Conservation (phyloP, 2,797 vertebrate genomes). For the Chloroceryle inda region DNA sequence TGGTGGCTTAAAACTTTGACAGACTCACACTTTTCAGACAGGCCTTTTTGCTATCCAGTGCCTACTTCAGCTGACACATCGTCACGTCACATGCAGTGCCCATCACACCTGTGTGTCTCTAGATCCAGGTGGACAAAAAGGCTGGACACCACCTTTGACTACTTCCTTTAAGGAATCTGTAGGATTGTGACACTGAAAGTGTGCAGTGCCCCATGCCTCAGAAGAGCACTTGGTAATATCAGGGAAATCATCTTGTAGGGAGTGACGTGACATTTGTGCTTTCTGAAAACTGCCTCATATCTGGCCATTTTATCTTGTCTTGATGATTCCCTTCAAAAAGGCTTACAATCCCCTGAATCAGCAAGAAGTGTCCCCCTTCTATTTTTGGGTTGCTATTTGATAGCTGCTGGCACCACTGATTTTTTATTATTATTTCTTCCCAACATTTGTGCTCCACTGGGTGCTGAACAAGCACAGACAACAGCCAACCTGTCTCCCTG, state of each 20-base stretch:
- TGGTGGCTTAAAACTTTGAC: not conserved
- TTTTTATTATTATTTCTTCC: not conserved
- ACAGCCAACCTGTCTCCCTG: not conserved
- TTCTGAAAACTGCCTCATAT: not conserved
- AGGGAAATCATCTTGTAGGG: not conserved
- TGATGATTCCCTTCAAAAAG: not conserved
- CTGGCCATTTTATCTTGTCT: not conserved
- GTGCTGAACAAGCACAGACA: not conserved
- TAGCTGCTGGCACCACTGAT: not conserved
- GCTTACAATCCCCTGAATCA: not conserved
- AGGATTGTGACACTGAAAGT: not conserved
- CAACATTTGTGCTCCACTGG: not conserved
- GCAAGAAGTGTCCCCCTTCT: not conserved
- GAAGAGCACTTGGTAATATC: not conserved
- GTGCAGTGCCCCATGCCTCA: not conserved
- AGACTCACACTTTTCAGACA: not conserved
- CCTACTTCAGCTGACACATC: not conserved
- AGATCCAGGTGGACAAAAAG: not conserved
- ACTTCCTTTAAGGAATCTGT: not conserved
- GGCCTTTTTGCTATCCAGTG: not conserved
- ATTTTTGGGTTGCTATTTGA: not conserved
- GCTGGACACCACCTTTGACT: not conserved
- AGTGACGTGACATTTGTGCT: not conserved
- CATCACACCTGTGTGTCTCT: not conserved
- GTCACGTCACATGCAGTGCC: not conserved